Percentiles rank a stretch among this genome's conserved stretches.
phyloP scores from a whole-genome alignment of 2,113 vertebrate species.

The Sterna hirundo region DNA sequence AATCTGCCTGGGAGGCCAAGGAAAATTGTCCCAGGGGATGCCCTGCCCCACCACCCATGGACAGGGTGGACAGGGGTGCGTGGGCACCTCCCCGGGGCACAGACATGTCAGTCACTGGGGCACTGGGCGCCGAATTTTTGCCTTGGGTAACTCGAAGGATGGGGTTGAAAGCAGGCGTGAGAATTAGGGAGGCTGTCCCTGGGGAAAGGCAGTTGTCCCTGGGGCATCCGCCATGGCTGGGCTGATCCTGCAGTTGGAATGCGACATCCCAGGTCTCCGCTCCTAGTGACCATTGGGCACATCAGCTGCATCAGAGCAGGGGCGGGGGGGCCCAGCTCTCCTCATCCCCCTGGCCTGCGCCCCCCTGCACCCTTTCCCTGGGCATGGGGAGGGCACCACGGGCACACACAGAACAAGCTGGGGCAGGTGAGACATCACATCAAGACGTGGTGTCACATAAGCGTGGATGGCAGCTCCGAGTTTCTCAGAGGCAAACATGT shows the following conservation, averaged over 20 bases:
- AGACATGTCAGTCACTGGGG: neutral
- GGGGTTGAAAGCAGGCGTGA: neutral
- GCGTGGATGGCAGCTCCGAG: accelerated
- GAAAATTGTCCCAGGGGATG: neutral
- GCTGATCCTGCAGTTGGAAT: neutral
- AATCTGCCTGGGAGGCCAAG: neutral
- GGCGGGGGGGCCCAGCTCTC: neutral
- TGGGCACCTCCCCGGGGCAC: neutral
- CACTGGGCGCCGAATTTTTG: accelerated
- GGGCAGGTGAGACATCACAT: accelerated
- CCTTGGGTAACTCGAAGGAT: neutral
- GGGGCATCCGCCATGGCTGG: neutral
- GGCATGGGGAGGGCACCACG: accelerated
- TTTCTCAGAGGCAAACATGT: neutral
- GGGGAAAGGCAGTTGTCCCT: neutral
- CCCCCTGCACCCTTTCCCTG: neutral
- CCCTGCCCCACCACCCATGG: accelerated
- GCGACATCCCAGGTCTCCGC: neutral
- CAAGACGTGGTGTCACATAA: accelerated
- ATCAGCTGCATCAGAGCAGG: accelerated
- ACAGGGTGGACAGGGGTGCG: neutral
- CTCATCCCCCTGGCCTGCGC: neutral
- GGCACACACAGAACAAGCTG: accelerated
- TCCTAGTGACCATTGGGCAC: neutral
- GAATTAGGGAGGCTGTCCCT: neutral